Evolutionary conservation across 2,113 vertebrate genomes (phyloP).

Genomic region (Macrotus californicus): DNA sequence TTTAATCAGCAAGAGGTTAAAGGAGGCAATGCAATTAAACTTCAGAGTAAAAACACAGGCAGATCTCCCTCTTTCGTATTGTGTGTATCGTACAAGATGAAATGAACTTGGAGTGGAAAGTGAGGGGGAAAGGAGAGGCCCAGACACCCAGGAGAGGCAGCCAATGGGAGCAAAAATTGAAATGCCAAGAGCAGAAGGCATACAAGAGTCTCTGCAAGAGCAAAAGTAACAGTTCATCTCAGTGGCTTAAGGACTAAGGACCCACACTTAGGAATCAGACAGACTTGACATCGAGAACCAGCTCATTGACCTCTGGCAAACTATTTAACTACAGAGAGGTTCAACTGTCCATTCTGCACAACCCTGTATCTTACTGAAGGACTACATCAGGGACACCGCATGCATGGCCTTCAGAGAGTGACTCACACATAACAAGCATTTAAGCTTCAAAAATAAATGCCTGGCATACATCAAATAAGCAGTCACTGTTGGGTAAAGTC

Average conservation of each 20-base stretch:
- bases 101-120: background rate
- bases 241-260: background rate
- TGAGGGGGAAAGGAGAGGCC: background rate
- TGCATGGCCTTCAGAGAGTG: background rate
- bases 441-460: background rate
- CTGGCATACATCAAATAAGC: background rate
- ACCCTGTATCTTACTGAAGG: background rate
- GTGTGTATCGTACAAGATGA: background rate
- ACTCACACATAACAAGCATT: background rate
- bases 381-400: background rate
- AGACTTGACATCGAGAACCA: background rate
- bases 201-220: background rate
- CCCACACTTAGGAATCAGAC: background rate
- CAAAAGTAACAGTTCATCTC: background rate
- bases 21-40: slow-evolving; percentile 17
- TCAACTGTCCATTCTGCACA: background rate
- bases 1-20: slow-evolving; percentile 25
- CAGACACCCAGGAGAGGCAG: background rate
- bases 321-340: background rate
- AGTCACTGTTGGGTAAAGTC: background rate
- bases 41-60: background rate
- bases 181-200: background rate
- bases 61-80: background rate
- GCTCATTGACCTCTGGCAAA: background rate
- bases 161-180: background rate